Conservation (phyloP, 2,797 vertebrate genomes). For the Myotis planiceps region DNA sequence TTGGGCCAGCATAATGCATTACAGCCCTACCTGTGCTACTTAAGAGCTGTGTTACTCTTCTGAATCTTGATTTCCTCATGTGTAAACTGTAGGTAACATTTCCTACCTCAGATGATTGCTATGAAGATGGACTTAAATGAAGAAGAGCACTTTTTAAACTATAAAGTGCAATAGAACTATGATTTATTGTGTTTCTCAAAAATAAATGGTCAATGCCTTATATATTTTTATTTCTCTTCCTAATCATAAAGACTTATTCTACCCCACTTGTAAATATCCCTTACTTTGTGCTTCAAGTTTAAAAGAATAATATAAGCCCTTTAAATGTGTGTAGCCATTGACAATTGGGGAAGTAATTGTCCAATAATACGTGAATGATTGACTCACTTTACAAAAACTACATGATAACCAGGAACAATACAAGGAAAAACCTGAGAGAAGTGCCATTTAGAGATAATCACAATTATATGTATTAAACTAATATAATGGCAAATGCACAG, state of each 20-base stretch:
- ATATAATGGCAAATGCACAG: neutral
- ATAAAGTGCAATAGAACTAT: neutral
- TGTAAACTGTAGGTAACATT: neutral
- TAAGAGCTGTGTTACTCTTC: neutral
- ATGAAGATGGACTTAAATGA: neutral
- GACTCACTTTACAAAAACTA: slow-evolving; percentile 15
- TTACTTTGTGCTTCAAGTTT: neutral
- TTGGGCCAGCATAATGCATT: too few species aligned
- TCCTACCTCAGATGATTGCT: neutral
- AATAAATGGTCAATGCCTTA: neutral
- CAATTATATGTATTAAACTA: neutral
- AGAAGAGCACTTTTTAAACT: neutral
- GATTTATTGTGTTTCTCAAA: neutral
- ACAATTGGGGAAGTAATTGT: slow-evolving; percentile 14
- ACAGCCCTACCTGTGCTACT: neutral
- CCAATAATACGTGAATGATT: neutral
- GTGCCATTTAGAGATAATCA: neutral
- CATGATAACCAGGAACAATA: neutral
- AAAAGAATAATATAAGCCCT: neutral
- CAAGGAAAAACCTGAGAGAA: neutral
- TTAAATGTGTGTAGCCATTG: neutral
- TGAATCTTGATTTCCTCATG: neutral
- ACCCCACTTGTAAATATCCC: neutral
- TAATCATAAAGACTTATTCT: neutral
- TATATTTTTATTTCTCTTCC: slow-evolving; percentile 7